Evolutionary conservation across 2,113 vertebrate species (phyloP).

Genomic region (Manacus vitellinus): DNA sequence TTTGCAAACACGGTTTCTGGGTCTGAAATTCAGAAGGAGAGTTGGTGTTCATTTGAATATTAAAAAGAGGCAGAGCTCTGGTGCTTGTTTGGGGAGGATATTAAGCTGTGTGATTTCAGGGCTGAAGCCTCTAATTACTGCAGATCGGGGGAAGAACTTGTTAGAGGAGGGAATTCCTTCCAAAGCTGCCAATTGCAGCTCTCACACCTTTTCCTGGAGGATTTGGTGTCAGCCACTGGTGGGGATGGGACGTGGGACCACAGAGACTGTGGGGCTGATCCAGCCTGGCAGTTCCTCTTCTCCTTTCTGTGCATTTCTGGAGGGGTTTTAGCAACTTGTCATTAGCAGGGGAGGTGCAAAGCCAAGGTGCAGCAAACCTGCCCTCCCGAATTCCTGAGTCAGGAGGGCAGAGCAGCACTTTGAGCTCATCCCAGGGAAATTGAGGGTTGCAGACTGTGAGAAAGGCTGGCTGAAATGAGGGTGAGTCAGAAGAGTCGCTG

Average conservation of each 20-base stretch:
- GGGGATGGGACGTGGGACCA: neutral
- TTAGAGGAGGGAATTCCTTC: neutral
- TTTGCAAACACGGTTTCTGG: neutral
- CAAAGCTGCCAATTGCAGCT: neutral
- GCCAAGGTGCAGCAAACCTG: slow-evolving; percentile 4
- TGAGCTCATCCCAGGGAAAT: neutral
- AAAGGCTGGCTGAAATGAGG: neutral
- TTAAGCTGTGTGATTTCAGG: neutral
- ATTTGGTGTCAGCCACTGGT: neutral
- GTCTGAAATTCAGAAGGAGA: neutral
- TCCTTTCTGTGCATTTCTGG: neutral
- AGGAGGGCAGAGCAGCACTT: neutral
- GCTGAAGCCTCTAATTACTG: slow-evolving; percentile 24
- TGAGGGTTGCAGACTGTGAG: neutral
- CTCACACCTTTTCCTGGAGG: neutral
- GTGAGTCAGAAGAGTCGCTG: neutral
- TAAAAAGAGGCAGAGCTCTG: neutral
- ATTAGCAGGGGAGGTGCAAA: neutral
- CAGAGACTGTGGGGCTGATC: neutral
- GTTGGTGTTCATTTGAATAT: neutral
- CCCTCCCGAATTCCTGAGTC: neutral
- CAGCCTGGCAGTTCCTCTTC: neutral
- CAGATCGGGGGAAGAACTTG: neutral
- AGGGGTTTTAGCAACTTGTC: neutral
- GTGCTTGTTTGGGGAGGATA: neutral